Conservation (phyloP, 2,888 invertebrate species). For the Troides helena region DNA sequence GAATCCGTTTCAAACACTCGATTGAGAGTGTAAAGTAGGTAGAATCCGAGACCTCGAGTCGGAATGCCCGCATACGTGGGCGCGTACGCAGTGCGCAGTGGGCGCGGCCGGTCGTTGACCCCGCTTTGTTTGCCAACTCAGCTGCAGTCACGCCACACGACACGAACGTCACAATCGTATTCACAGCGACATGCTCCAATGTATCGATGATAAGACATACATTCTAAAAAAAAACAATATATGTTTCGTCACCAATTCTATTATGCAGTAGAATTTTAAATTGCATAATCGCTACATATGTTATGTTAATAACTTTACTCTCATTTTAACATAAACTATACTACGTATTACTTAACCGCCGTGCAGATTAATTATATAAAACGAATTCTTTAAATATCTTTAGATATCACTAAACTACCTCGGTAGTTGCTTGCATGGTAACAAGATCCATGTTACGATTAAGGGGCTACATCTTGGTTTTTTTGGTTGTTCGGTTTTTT, state of each 20-base stretch:
- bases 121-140: constrained; percentile 80
- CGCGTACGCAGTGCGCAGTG: constrained; percentile 63
- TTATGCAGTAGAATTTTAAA: not conserved
- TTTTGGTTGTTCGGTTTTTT: too few relatives aligned
- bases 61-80: constrained; percentile 61
- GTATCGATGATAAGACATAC: constrained; percentile 11
- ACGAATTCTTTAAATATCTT: too few relatives aligned
- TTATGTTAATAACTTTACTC: too few relatives aligned
- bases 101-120: constrained; percentile 77
- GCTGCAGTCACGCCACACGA: constrained; percentile 62
- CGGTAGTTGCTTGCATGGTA: too few relatives aligned
- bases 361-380: not conserved
- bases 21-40: constrained; percentile 8
- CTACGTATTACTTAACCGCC: not conserved
- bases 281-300: not conserved
- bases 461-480: too few relatives aligned
- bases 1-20: constrained; percentile 12
- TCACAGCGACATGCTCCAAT: constrained; percentile 51
- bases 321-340: too few relatives aligned
- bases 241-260: too few relatives aligned
- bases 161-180: constrained; percentile 53
- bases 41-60: constrained; percentile 30
- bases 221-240: not conserved
- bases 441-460: too few relatives aligned
- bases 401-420: too few relatives aligned